A percentile compares a stretch with the other conserved stretches of the same genome.
Evolutionary conservation across 2,113 vertebrate species (phyloP).

Genomic region (Protomyctophum bolini): DNA sequence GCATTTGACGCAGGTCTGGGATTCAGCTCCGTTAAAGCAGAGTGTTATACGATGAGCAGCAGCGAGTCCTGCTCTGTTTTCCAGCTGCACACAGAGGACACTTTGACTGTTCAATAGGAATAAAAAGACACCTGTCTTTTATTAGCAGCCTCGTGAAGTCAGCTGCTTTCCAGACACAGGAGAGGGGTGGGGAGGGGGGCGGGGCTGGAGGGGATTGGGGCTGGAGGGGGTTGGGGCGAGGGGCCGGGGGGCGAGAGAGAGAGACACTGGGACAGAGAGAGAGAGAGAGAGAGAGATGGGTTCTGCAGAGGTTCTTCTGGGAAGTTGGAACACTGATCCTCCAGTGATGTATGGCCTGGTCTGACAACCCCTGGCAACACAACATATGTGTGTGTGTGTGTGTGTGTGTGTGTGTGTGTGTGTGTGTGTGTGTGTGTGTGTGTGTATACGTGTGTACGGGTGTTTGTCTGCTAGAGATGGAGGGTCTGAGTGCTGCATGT

Average conservation of each 20-base stretch:
- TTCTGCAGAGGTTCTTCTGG: conserved; percentile 51
- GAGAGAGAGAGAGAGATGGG: conserved; percentile 36
- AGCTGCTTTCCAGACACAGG: conserved; percentile 44
- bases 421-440: conserved; percentile 15
- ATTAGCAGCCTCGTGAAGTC: conserved; percentile 55
- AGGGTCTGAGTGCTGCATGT: conserved; percentile 52
- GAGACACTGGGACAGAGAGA: not conserved
- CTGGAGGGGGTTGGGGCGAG: not conserved
- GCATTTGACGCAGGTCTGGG: conserved; percentile 42
- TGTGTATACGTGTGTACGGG: not conserved
- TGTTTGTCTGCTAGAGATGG: conserved; percentile 34
- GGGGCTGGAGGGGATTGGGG: not conserved
- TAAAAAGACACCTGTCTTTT: conserved; percentile 72
- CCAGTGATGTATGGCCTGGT: conserved; percentile 65
- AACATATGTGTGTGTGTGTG: conserved; percentile 18
- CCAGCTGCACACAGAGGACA: conserved; percentile 32
- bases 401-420: conserved; percentile 10
- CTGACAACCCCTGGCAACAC: conserved; percentile 57
- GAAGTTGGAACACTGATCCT: conserved; percentile 53
- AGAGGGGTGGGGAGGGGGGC: not conserved
- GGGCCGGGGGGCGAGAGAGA: not conserved
- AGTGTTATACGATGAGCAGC: conserved; percentile 22
- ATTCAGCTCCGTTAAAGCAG: conserved; percentile 28
- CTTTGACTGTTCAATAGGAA: conserved; percentile 21
- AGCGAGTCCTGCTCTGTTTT: conserved; percentile 21